phyloP scores from a whole-genome alignment of 2,113 vertebrate species.

The Sarotherodon lohbergeri region DNA sequence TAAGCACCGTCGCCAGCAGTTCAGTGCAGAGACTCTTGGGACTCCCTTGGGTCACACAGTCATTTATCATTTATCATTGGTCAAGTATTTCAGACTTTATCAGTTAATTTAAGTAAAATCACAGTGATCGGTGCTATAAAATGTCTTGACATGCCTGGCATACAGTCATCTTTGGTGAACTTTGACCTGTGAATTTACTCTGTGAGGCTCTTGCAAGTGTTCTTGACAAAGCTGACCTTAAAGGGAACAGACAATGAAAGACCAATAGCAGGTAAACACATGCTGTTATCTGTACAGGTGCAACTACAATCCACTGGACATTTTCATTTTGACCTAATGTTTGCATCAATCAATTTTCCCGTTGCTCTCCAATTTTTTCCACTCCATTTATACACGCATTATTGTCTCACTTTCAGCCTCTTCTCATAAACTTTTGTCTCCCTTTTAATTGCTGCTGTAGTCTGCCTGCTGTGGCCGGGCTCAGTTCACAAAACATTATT shows the following conservation, averaged over 20 bases:
- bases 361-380: background rate
- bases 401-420: background rate
- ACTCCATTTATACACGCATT: background rate
- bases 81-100: background rate
- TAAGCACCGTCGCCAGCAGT: background rate
- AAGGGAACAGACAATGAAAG: background rate
- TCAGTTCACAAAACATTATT: conserved; percentile 42
- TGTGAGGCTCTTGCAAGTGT: background rate
- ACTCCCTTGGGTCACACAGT: background rate
- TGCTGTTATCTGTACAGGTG: background rate
- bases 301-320: background rate
- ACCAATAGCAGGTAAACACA: background rate
- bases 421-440: conserved; percentile 20
- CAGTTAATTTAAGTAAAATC: background rate
- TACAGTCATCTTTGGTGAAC: background rate
- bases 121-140: background rate
- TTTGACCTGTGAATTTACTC: background rate
- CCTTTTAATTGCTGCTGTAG: conserved; percentile 32
- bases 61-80: background rate
- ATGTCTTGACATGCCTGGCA: background rate
- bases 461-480: conserved; percentile 1
- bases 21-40: background rate
- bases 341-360: background rate
- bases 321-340: background rate
- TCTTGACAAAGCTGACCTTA: conserved; percentile 8